These are phyloP conservation scores for Caenorhabditis virilis DNA, from an alignment of 2,888 invertebrate genomes.

Conservation along the genomic window DNA sequence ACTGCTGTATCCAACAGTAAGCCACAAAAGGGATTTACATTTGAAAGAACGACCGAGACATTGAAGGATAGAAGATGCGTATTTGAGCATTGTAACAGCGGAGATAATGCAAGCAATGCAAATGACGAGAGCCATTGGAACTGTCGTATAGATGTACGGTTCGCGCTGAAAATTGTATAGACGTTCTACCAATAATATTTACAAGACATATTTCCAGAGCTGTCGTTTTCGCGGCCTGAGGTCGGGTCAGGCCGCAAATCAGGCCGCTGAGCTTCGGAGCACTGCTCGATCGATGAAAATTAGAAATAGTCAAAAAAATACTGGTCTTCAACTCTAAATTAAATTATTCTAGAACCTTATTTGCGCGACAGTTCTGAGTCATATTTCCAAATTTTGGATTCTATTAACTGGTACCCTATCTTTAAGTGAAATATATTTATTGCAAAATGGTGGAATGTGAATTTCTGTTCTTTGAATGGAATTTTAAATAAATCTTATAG, in stretches of 20 bases:
- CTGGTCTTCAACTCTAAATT: not conserved
- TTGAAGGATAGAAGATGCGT: constrained; percentile 24
- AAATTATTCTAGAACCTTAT: not conserved
- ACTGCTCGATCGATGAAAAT: not conserved
- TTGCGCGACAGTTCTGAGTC: too few relatives aligned
- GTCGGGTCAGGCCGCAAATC: not conserved
- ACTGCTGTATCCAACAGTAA: constrained; percentile 16
- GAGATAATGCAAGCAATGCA: constrained; percentile 27
- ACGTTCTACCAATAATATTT: too few relatives aligned
- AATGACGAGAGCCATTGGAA: constrained; percentile 27
- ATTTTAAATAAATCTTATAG: too few relatives aligned
- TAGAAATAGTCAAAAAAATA: not conserved
- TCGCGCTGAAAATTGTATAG: constrained; percentile 8
- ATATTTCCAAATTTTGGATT: too few relatives aligned
- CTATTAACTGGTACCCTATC: too few relatives aligned
- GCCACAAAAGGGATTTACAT: constrained; percentile 14
- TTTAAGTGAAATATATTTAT: too few relatives aligned
- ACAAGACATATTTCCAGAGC: too few relatives aligned
- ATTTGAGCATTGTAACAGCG: constrained; percentile 30
- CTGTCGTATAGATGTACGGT: constrained; percentile 33
- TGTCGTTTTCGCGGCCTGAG: too few relatives aligned
- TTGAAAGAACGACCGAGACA: constrained; percentile 17
- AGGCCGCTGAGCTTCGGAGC: not conserved
- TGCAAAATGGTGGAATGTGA: too few relatives aligned
- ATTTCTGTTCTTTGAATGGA: too few relatives aligned